These are phyloP conservation scores for Beroe ovata DNA, from an alignment of 37 sponge, comb jelly and placozoan species.

Conservation along the genomic window DNA sequence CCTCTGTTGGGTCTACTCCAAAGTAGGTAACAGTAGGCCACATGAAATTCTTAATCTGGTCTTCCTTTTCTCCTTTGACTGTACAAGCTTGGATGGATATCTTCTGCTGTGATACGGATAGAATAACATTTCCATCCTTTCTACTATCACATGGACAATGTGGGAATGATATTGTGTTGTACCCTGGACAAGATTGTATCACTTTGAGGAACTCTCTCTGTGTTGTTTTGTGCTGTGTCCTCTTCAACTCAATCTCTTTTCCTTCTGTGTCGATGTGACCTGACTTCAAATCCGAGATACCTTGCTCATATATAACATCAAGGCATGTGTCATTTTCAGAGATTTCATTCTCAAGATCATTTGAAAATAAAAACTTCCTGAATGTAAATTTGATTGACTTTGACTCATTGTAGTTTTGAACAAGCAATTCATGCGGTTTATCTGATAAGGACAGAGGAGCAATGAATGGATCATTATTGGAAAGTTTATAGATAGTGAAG, in stretches of 20 bases:
- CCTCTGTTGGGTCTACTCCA: neutral
- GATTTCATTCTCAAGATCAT: constrained; percentile 8
- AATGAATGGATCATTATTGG: neutral
- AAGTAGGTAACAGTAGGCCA: constrained; percentile 7
- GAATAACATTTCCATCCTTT: constrained; percentile 87
- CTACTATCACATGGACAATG: constrained; percentile 89
- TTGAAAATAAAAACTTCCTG: neutral
- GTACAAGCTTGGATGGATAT: constrained; percentile 79
- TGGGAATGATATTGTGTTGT: constrained; percentile 84
- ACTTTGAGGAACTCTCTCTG: constrained; percentile 77
- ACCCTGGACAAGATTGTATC: constrained; percentile 72
- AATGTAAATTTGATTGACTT: constrained; percentile 51
- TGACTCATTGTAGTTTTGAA: constrained; percentile 50
- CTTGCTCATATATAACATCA: constrained; percentile 16
- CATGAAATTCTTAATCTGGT: constrained; percentile 24
- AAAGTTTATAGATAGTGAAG: neutral
- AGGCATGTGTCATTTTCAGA: neutral
- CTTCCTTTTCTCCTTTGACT: constrained; percentile 79
- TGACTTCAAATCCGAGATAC: neutral
- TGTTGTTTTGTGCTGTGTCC: constrained; percentile 39
- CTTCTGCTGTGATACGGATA: constrained; percentile 69
- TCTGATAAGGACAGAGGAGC: constrained; percentile 6
- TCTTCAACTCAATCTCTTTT: constrained; percentile 43
- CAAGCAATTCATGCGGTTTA: neutral
- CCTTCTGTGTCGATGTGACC: neutral